phyloP scores from a whole-genome alignment of 2,888 invertebrate species.

The Diaphora mendica region DNA sequence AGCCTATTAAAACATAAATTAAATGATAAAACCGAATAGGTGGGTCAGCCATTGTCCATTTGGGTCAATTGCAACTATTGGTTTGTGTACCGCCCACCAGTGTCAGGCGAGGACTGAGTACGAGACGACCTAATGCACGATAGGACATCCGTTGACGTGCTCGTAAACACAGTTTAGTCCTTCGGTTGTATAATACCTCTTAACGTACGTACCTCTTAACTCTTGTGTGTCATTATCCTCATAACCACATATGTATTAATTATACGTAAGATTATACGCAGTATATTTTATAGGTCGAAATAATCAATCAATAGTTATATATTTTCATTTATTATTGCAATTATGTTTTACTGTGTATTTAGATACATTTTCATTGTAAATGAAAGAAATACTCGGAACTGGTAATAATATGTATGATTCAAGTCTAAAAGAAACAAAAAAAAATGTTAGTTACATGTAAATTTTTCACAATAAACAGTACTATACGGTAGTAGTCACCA shows the following conservation, averaged over 20 bases:
- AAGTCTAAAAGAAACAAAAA: not conserved
- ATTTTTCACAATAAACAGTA: not conserved
- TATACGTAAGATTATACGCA: not conserved
- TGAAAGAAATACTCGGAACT: not conserved
- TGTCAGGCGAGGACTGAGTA: conserved; percentile 39
- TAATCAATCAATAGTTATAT: not conserved
- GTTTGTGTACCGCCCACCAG: conserved; percentile 58
- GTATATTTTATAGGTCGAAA: not conserved
- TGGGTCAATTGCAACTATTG: conserved; percentile 72
- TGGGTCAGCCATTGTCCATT: conserved; percentile 62
- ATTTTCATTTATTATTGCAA: not conserved
- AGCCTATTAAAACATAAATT: conserved; percentile 61
- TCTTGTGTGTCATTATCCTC: conserved; percentile 29
- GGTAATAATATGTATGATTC: not conserved
- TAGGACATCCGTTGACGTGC: conserved; percentile 48
- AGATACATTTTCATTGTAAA: too few species aligned
- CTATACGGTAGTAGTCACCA: not conserved
- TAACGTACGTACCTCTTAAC: conserved; percentile 23
- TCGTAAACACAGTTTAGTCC: conserved; percentile 46
- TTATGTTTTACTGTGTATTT: not conserved
- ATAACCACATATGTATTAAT: conserved; percentile 12
- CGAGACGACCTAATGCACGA: conserved; percentile 43
- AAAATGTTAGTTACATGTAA: too few species aligned
- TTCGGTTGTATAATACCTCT: conserved; percentile 32
- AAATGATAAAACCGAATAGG: conserved; percentile 61